Conservation (phyloP, 2,888 invertebrate genomes). For the Drosophila mimetica region DNA sequence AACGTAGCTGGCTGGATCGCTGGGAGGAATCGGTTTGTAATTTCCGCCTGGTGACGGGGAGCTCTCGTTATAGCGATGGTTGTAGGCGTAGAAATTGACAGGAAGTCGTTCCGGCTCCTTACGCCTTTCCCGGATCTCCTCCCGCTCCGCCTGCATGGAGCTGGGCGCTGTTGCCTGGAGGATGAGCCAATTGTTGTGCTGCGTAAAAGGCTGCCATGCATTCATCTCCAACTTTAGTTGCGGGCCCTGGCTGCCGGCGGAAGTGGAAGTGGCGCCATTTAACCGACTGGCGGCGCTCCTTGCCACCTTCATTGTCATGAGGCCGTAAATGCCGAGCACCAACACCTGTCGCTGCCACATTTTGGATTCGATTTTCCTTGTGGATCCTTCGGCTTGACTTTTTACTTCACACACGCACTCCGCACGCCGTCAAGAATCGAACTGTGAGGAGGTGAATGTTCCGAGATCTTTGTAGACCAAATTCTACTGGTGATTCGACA, state of each 20-base stretch:
- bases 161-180: conserved; percentile 71
- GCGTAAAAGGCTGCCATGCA: conserved; percentile 70
- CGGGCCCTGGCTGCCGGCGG: conserved; percentile 46
- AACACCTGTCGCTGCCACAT: conserved; percentile 59
- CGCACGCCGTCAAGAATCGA: conserved; percentile 63
- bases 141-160: conserved; percentile 27
- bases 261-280: conserved; percentile 62
- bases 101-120: conserved; percentile 58
- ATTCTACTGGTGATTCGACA: conserved; percentile 59
- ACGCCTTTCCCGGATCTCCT: conserved; percentile 17
- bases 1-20: conserved; percentile 59
- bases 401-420: conserved; percentile 35
- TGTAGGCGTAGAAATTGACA: conserved; percentile 77
- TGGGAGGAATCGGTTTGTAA: conserved; percentile 68
- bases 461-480: conserved; percentile 50
- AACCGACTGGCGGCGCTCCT: conserved; percentile 39
- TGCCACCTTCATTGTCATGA: conserved; percentile 35
- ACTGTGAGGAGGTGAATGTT: conserved; percentile 46
- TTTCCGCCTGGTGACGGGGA: conserved; percentile 58
- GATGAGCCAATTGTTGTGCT: conserved; percentile 75
- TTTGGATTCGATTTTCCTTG: neutral
- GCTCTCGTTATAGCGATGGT: conserved; percentile 67
- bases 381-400: conserved; percentile 5
- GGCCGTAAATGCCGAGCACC: conserved; percentile 46
- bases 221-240: conserved; percentile 60